A percentile compares a stretch with the other conserved stretches of the same genome.
These are phyloP conservation scores for Drosophila mettleri DNA, from an alignment of 2,888 invertebrate genomes.

Conservation along the genomic window DNA sequence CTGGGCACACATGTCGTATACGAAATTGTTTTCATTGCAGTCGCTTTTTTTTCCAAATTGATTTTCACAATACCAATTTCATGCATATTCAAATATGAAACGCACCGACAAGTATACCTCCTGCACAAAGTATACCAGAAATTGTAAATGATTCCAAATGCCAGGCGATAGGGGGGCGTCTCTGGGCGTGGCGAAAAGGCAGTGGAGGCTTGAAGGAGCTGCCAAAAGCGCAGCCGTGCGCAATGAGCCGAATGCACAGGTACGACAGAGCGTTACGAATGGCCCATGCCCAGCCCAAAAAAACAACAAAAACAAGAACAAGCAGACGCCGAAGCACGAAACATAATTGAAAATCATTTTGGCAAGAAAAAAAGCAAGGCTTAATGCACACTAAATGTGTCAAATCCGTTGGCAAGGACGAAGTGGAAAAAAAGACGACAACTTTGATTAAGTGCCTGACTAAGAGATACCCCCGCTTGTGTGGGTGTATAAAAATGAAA, in stretches of 20 bases:
- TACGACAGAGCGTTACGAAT: constrained; percentile 50
- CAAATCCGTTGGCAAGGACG: constrained; percentile 19
- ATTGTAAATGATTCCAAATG: constrained; percentile 64
- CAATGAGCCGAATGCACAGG: constrained; percentile 74
- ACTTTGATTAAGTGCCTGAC: constrained; percentile 1
- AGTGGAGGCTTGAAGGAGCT: constrained; percentile 19
- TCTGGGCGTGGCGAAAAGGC: background rate
- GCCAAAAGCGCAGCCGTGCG: constrained; percentile 77
- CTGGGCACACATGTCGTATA: constrained; percentile 43
- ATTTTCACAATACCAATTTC: constrained; percentile 60
- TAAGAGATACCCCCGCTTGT: constrained; percentile 17
- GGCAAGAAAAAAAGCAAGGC: constrained; percentile 12
- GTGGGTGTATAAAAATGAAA: background rate
- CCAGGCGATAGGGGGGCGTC: constrained; percentile 18
- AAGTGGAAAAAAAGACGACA: background rate
- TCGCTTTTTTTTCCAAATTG: constrained; percentile 51
- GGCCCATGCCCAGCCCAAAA: constrained; percentile 15
- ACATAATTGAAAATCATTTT: constrained; percentile 73
- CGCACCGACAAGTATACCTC: constrained; percentile 25
- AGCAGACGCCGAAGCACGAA: constrained; percentile 29
- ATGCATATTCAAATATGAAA: constrained; percentile 65
- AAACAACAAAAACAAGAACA: constrained; percentile 1
- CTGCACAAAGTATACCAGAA: constrained; percentile 37
- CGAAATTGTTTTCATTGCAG: constrained; percentile 42
- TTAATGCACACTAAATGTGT: constrained; percentile 52